A percentile compares a stretch with the other conserved stretches of the same genome.
These are phyloP conservation scores for Karalla daura DNA, from an alignment of 2,797 vertebrate genomes.

Conservation along the genomic window DNA sequence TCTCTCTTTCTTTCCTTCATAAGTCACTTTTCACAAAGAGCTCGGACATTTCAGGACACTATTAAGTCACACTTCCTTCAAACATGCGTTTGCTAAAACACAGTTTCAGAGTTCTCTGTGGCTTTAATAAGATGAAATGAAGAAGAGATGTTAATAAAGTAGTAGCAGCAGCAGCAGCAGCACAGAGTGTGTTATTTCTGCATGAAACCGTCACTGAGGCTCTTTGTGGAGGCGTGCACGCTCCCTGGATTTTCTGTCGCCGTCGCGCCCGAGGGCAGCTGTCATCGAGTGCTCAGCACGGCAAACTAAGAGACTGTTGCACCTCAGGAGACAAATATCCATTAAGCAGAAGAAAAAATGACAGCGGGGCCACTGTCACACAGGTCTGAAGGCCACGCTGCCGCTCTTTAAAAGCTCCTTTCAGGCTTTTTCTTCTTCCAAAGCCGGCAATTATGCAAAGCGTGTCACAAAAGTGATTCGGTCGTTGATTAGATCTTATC, in stretches of 20 bases:
- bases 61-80: not conserved
- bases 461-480: not conserved
- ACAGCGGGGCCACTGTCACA: constrained; percentile 11
- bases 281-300: constrained; percentile 42
- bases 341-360: constrained; percentile 7
- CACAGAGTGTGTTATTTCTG: constrained; percentile 11
- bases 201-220: not conserved
- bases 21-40: not conserved
- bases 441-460: constrained; percentile 26
- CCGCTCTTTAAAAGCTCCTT: not conserved
- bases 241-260: constrained; percentile 22
- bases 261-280: constrained; percentile 37
- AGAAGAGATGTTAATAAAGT: not conserved
- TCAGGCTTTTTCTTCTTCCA: not conserved
- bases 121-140: not conserved
- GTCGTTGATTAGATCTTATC: constrained; percentile 19
- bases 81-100: not conserved
- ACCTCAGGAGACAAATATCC: constrained; percentile 47
- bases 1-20: not conserved
- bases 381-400: not conserved
- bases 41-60: too few relatives aligned
- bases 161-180: not conserved
- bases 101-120: not conserved
- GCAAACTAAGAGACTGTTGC: constrained; percentile 43
- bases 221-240: constrained; percentile 37